Evolutionary conservation across 2,888 invertebrate species (phyloP).

Genomic region (Mechanitis mazaeus): DNA sequence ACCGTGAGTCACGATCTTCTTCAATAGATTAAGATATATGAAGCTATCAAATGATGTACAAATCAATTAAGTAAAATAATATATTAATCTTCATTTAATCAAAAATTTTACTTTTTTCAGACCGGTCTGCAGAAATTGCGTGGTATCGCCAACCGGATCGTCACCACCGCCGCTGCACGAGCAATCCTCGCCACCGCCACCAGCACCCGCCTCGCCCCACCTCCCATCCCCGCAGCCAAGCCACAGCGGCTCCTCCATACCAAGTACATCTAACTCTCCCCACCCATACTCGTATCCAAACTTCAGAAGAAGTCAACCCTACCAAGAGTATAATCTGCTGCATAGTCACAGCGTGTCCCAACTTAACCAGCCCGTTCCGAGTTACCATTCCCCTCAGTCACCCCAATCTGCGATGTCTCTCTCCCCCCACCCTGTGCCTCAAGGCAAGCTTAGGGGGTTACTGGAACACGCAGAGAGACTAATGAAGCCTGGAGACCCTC

Average conservation of each 20-base stretch:
- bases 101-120: conserved; percentile 62
- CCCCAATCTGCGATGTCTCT: conserved; percentile 68
- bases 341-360: conserved; percentile 58
- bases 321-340: conserved; percentile 51
- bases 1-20: not conserved
- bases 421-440: conserved; percentile 62
- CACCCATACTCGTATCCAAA: conserved; percentile 67
- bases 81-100: not conserved
- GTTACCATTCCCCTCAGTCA: conserved; percentile 59
- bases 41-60: not conserved
- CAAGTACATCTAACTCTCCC: conserved; percentile 61
- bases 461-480: conserved; percentile 76
- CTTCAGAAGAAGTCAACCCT: conserved; percentile 55
- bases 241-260: conserved; percentile 58
- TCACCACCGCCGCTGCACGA: conserved; percentile 64
- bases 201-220: conserved; percentile 59
- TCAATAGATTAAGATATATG: not conserved
- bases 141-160: conserved; percentile 74
- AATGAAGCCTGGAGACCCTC: conserved; percentile 83
- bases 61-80: not conserved
- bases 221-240: conserved; percentile 63
- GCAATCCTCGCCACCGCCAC: conserved; percentile 60
- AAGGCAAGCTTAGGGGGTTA: conserved; percentile 66
- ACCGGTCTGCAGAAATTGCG: conserved; percentile 90
- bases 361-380: conserved; percentile 50